Conservation (phyloP, 2,113 vertebrate genomes). For the rat (Rattus norvegicus) region DNA sequence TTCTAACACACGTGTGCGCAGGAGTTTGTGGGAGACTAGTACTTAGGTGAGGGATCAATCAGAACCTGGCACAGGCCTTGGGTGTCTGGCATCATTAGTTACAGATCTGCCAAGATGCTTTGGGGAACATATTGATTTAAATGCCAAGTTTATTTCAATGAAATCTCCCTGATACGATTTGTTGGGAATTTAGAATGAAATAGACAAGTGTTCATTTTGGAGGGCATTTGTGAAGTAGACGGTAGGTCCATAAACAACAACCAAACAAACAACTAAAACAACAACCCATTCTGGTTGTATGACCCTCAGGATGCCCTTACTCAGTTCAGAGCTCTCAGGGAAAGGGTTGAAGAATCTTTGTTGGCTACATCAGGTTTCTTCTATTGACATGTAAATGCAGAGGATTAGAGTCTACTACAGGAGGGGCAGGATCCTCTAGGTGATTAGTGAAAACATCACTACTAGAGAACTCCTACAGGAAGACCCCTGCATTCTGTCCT, state of each 20-base stretch:
- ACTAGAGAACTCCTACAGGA: constrained; percentile 23
- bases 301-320: constrained; percentile 38
- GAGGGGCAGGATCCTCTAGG: constrained; percentile 20
- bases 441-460: constrained; percentile 21
- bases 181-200: constrained; percentile 65
- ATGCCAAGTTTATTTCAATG: constrained; percentile 76
- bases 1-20: constrained; percentile 50
- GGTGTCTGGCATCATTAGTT: constrained; percentile 77
- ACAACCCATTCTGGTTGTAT: constrained; percentile 43
- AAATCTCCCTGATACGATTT: constrained; percentile 77
- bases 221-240: background rate
- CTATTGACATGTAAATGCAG: constrained; percentile 59
- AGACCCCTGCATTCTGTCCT: background rate
- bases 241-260: background rate
- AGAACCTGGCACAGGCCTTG: constrained; percentile 71
- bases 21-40: constrained; percentile 51
- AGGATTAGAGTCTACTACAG: background rate
- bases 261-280: too few relatives aligned
- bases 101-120: constrained; percentile 79
- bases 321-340: background rate
- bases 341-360: background rate
- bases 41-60: constrained; percentile 64
- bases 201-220: constrained; percentile 64
- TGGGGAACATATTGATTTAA: constrained; percentile 79
- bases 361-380: constrained; percentile 54